Conservation (phyloP, 2,797 vertebrate species). For the Gymnodraco acuticeps region DNA sequence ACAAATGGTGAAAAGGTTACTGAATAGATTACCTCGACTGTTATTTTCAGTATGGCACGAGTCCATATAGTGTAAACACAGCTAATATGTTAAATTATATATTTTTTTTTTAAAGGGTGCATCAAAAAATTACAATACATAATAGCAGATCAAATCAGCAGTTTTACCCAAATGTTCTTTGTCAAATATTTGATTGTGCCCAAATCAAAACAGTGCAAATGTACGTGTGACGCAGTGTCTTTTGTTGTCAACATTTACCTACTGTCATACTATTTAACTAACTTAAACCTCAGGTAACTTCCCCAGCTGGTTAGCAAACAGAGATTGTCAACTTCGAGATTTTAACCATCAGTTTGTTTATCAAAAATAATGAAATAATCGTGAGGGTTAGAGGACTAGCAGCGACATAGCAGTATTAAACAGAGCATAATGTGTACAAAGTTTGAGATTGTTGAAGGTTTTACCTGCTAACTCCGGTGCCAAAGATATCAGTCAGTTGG, state of each 20-base stretch:
- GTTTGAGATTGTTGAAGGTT: slow-evolving; percentile 50
- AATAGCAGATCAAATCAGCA: not conserved
- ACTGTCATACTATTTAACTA: slow-evolving; percentile 32
- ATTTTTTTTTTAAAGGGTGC: too few relatives aligned
- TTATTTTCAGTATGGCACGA: too few relatives aligned
- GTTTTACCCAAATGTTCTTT: not conserved
- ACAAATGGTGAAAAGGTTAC: too few relatives aligned
- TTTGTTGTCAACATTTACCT: slow-evolving; percentile 10
- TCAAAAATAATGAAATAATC: not conserved
- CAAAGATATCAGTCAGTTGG: slow-evolving; percentile 31
- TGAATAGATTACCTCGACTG: too few relatives aligned
- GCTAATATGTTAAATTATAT: too few relatives aligned
- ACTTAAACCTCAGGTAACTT: slow-evolving; percentile 36
- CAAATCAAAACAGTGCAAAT: slow-evolving; percentile 19
- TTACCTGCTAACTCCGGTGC: slow-evolving; percentile 73
- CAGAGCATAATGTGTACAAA: not conserved
- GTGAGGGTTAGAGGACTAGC: not conserved
- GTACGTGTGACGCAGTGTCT: not conserved
- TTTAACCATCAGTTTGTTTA: not conserved
- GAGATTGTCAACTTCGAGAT: not conserved
- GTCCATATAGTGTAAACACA: too few relatives aligned
- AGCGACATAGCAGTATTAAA: too few relatives aligned
- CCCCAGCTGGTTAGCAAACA: slow-evolving; percentile 9
- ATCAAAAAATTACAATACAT: too few relatives aligned
- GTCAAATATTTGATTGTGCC: not conserved